Evolutionary conservation across 2,888 invertebrate species (phyloP).

Genomic region (Sarcophaga caerulescens): DNA sequence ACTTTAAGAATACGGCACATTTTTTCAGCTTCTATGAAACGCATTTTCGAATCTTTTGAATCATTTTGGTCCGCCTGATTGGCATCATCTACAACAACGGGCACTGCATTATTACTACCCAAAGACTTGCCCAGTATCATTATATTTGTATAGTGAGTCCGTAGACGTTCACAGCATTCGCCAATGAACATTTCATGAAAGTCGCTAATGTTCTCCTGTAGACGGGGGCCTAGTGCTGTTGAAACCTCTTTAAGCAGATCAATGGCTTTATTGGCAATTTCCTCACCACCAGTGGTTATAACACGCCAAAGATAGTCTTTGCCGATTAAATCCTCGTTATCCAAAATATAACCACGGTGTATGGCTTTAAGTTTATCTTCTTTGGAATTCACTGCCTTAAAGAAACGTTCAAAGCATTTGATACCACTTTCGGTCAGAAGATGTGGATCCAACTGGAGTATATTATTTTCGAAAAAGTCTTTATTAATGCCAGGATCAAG

Average conservation of each 20-base stretch:
- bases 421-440: slow-evolving; percentile 97
- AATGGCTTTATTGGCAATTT: slow-evolving; percentile 95
- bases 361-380: slow-evolving; percentile 95
- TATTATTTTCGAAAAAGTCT: slow-evolving; percentile 97
- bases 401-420: slow-evolving; percentile 89
- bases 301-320: slow-evolving; percentile 98
- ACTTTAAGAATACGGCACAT: slow-evolving; percentile 97
- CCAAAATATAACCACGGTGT: slow-evolving; percentile 92
- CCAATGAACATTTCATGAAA: slow-evolving; percentile 96
- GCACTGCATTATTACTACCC: slow-evolving; percentile 59
- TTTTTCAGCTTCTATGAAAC: slow-evolving; percentile 86
- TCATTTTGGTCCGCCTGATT: slow-evolving; percentile 73
- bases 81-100: slow-evolving; percentile 62
- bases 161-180: slow-evolving; percentile 94
- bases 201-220: slow-evolving; percentile 88
- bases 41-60: slow-evolving; percentile 78
- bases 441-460: slow-evolving; percentile 94
- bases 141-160: slow-evolving; percentile 92
- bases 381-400: slow-evolving; percentile 93
- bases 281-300: slow-evolving; percentile 94
- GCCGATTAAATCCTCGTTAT: slow-evolving; percentile 97
- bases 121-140: slow-evolving; percentile 81
- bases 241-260: slow-evolving; percentile 95
- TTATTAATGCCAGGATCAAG: slow-evolving; percentile 97
- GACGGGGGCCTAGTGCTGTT: slow-evolving; percentile 93